A percentile compares a stretch with the other conserved stretches of the same genome.
These are phyloP conservation scores for Phoeniculus purpureus DNA, from an alignment of 2,797 vertebrate genomes.

Conservation along the genomic window DNA sequence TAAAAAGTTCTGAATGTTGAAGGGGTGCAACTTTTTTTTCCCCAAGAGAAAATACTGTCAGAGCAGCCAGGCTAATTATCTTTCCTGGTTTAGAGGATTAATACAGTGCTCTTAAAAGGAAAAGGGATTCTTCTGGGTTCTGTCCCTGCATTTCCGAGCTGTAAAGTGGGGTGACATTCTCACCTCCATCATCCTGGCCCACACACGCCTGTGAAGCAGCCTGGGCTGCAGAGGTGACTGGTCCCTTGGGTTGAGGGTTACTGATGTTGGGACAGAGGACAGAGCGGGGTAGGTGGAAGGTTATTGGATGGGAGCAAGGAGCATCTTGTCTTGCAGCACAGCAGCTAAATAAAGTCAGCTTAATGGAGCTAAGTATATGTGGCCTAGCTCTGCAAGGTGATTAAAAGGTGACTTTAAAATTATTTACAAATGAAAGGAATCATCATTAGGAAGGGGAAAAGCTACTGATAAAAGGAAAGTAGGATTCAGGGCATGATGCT, in stretches of 20 bases:
- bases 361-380: not conserved
- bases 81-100: not conserved
- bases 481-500: not conserved
- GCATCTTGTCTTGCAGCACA: not conserved
- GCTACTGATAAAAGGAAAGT: not conserved
- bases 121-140: not conserved
- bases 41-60: slow-evolving; percentile 33
- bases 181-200: not conserved
- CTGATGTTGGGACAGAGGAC: not conserved
- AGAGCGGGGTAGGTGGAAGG: not conserved
- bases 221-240: not conserved
- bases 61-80: slow-evolving; percentile 17
- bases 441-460: not conserved
- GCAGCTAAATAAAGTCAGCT: slow-evolving; percentile 33
- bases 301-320: not conserved
- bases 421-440: not conserved
- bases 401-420: slow-evolving; percentile 20
- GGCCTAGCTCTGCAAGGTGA: not conserved
- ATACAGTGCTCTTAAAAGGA: not conserved
- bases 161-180: not conserved
- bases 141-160: not conserved
- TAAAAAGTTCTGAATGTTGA: slow-evolving; percentile 31
- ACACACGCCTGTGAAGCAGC: rapidly evolving
- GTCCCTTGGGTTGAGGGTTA: not conserved
- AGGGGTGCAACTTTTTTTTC: not conserved